Evolutionary conservation across 2,113 vertebrate species (phyloP).

Genomic region (Rhineura floridana): DNA sequence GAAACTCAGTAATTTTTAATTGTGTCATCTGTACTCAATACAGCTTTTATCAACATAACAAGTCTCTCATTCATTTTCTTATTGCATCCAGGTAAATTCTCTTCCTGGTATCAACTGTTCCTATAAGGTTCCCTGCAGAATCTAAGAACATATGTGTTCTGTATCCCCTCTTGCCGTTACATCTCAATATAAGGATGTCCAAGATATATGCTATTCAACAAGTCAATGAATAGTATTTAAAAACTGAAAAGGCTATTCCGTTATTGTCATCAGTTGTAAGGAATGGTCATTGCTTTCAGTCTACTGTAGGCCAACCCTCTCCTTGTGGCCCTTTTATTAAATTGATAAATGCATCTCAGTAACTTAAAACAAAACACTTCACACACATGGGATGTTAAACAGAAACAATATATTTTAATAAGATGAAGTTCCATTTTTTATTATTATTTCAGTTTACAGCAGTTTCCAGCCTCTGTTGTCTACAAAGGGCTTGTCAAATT

Average conservation of each 20-base stretch:
- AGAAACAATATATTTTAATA: slow-evolving; percentile 46
- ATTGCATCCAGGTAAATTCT: background rate
- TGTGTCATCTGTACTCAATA: background rate
- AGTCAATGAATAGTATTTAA: background rate
- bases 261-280: background rate
- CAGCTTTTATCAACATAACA: background rate
- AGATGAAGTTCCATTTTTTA: slow-evolving; percentile 28
- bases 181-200: background rate
- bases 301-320: background rate
- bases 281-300: background rate
- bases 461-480: slow-evolving; percentile 34
- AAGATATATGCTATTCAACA: background rate
- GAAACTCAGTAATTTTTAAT: background rate
- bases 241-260: background rate
- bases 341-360: slow-evolving; percentile 6
- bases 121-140: background rate
- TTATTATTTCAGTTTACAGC: slow-evolving; percentile 35
- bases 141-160: background rate
- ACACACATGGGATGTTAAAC: slow-evolving; percentile 37
- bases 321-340: background rate
- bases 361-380: slow-evolving; percentile 41
- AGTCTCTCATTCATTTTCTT: background rate
- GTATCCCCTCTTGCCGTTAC: background rate
- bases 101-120: background rate
- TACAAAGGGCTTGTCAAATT: slow-evolving; percentile 24